A percentile compares a stretch with the other conserved stretches of the same genome.
phyloP scores from a whole-genome alignment of 2,888 invertebrate species.

The Acanthoscelides obtectus region DNA sequence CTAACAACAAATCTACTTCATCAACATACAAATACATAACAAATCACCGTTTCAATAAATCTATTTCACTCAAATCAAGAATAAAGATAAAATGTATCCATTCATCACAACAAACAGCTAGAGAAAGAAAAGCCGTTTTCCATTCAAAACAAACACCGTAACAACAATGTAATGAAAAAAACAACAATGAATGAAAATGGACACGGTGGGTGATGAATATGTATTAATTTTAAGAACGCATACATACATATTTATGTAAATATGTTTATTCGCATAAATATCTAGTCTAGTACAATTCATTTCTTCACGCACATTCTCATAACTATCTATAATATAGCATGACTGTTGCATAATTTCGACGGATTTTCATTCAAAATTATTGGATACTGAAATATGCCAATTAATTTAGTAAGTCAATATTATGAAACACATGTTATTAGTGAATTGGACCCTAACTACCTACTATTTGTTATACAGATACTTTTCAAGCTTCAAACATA shows the following conservation, averaged over 20 bases:
- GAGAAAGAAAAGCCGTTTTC: background rate
- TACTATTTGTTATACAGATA: too few species aligned
- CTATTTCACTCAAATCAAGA: background rate
- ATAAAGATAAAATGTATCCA: background rate
- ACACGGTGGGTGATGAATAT: background rate
- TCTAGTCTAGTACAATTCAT: background rate
- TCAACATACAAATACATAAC: background rate
- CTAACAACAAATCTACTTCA: background rate
- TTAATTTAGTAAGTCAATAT: background rate
- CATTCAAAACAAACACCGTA: background rate
- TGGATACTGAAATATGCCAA: background rate
- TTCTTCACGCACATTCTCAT: background rate
- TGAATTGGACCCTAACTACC: too few species aligned
- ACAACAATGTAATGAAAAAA: background rate
- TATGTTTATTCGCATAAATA: background rate
- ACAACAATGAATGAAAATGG: background rate
- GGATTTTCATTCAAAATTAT: background rate
- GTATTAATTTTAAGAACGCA: background rate
- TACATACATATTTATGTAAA: background rate
- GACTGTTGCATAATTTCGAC: background rate
- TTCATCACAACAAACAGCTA: background rate
- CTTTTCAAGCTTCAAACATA: too few species aligned
- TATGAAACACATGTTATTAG: background rate
- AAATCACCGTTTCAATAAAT: background rate
- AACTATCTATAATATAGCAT: background rate